Evolutionary conservation across 2,797 vertebrate genomes (phyloP).

Genomic region (Phataginus tetradactyla): DNA sequence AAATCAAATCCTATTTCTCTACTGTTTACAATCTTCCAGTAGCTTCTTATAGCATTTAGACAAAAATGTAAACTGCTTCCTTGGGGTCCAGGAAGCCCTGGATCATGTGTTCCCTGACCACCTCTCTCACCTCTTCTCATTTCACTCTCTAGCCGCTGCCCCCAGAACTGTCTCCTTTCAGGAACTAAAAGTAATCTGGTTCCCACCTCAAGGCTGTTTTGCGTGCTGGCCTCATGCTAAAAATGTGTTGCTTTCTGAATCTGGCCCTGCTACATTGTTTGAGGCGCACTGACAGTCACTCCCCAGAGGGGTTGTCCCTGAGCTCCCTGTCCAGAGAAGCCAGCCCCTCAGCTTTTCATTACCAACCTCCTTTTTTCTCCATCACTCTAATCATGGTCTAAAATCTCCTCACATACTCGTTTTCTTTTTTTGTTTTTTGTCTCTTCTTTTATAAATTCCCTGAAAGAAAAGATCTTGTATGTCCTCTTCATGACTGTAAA

Average conservation of each 20-base stretch:
- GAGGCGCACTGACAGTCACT: not conserved
- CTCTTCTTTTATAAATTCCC: not conserved
- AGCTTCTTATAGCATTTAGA: not conserved
- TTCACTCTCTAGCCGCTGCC: not conserved
- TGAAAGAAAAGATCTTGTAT: not conserved
- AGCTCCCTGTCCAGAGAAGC: not conserved
- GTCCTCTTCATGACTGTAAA: not conserved
- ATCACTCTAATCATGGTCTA: not conserved
- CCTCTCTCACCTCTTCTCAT: not conserved
- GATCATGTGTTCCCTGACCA: not conserved
- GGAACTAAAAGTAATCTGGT: not conserved
- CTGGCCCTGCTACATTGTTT: not conserved
- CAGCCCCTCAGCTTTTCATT: not conserved
- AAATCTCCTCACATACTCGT: not conserved
- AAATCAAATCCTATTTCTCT: not conserved
- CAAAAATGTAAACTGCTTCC: not conserved
- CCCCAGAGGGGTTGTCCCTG: not conserved
- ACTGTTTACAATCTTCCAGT: not conserved
- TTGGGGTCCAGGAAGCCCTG: not conserved
- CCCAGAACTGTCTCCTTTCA: not conserved
- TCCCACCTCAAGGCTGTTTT: not conserved
- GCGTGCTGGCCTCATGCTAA: accelerated
- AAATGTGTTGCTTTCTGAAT: not conserved
- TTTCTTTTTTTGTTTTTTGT: not conserved
- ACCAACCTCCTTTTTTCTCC: not conserved